A percentile compares a stretch with the other conserved stretches of the same genome.
Evolutionary conservation across 2,797 vertebrate species (phyloP).

Genomic region (Xerus rutilus): DNA sequence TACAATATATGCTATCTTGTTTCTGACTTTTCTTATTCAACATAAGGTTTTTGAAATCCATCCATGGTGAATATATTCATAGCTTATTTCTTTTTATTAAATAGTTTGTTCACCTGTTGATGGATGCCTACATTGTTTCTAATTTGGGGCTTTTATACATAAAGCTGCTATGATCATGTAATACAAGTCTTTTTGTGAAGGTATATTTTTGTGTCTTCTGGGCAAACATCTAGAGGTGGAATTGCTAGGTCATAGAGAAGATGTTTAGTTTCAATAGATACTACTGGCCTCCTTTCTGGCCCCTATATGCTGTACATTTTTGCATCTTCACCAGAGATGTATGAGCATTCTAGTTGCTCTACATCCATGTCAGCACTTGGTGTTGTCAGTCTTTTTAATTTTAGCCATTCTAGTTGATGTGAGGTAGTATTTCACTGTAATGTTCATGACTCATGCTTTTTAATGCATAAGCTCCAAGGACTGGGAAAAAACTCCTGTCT

Average conservation of each 20-base stretch:
- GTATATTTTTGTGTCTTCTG: background rate
- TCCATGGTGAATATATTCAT: background rate
- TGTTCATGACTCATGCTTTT: background rate
- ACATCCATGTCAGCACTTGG: background rate
- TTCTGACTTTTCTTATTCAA: background rate
- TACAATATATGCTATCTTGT: background rate
- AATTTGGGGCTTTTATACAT: background rate
- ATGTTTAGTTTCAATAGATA: background rate
- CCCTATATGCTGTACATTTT: background rate
- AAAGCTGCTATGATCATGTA: background rate
- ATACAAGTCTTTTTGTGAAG: background rate
- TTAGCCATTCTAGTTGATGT: background rate
- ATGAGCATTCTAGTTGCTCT: background rate
- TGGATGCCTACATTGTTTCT: background rate
- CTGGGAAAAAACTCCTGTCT: background rate
- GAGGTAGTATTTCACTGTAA: background rate
- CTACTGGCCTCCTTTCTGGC: background rate
- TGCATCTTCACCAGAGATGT: background rate
- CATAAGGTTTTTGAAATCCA: background rate
- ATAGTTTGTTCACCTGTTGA: background rate
- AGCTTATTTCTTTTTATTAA: slow-evolving; percentile 28
- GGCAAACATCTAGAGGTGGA: background rate
- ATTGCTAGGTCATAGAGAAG: background rate
- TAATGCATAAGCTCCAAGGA: background rate
- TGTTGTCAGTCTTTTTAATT: background rate